Conservation (phyloP, 92 coral and sea anemone genomes). For the Zoanthus sansibaricus region DNA sequence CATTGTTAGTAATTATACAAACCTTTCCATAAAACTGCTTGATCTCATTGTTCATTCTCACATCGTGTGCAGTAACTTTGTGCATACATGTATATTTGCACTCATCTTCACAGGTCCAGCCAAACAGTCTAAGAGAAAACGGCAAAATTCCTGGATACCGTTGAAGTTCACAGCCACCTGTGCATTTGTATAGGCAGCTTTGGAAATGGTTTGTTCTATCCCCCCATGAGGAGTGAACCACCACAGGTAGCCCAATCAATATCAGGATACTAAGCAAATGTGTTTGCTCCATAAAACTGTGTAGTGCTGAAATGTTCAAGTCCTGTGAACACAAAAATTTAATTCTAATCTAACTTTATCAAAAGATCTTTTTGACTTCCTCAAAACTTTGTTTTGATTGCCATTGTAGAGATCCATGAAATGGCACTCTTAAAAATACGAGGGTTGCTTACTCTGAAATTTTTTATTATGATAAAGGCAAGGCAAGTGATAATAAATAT, state of each 20-base stretch:
- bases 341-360: no score
- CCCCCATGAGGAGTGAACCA: conserved; percentile 74
- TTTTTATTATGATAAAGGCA: no score
- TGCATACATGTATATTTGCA: conserved; percentile 98
- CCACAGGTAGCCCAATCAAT: not conserved
- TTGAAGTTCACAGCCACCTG: conserved; percentile 57
- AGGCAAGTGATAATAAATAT: no score
- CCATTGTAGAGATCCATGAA: no score
- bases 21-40: conserved; percentile 95
- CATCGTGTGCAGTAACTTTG: conserved; percentile 68
- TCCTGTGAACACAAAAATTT: not conserved
- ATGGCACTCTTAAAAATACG: no score
- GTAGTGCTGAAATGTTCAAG: not conserved
- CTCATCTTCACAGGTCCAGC: conserved; percentile 92
- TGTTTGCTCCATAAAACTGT: not conserved
- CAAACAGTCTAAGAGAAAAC: conserved; percentile 71
- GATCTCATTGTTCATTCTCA: conserved; percentile 53
- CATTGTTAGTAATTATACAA: not conserved
- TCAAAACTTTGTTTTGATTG: no score
- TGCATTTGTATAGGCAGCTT: conserved; percentile 67
- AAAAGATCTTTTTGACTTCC: no score
- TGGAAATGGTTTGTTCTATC: conserved; percentile 69
- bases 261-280: not conserved
- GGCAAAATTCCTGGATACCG: conserved; percentile 86
- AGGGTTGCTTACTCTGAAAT: no score